phyloP scores from a whole-genome alignment of 1,140 invertebrate species.

The Gerris buenoi region DNA sequence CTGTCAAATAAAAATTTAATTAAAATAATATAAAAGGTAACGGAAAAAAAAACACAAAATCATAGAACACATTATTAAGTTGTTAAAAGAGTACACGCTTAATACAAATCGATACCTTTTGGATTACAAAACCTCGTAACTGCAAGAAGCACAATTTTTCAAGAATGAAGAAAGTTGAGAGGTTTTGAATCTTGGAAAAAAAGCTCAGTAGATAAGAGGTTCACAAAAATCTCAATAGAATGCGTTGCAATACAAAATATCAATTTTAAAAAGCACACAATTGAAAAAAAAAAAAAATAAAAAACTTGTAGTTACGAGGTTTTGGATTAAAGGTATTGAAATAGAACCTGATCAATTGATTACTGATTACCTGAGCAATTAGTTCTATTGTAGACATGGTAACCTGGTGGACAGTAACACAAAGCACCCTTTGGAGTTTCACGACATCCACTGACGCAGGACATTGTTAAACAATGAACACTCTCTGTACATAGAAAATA shows the following conservation, averaged over 20 bases:
- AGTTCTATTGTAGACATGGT: constrained; percentile 43
- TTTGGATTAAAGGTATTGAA: not conserved
- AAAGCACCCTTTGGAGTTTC: constrained; percentile 45
- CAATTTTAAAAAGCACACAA: not conserved
- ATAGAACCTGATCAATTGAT: not conserved
- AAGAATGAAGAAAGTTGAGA: too few relatives aligned
- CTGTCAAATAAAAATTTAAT: constrained; percentile 33
- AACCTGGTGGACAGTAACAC: constrained; percentile 57
- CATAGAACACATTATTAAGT: too few relatives aligned
- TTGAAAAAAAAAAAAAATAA: too few relatives aligned
- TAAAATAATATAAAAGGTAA: too few relatives aligned
- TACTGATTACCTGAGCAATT: constrained; percentile 41
- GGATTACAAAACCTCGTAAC: too few relatives aligned
- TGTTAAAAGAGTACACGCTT: too few relatives aligned
- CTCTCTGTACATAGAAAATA: not conserved
- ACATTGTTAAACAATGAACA: constrained; percentile 4
- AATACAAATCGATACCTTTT: too few relatives aligned
- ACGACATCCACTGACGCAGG: constrained; percentile 48
- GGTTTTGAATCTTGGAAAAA: not conserved
- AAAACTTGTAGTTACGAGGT: not conserved
- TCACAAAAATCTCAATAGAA: not conserved
- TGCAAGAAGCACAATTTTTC: too few relatives aligned
- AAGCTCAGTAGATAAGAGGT: not conserved
- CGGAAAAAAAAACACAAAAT: too few relatives aligned
- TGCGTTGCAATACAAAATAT: not conserved